These are phyloP conservation scores for Upupa epops DNA, from an alignment of 2,113 vertebrate genomes.

Conservation along the genomic window DNA sequence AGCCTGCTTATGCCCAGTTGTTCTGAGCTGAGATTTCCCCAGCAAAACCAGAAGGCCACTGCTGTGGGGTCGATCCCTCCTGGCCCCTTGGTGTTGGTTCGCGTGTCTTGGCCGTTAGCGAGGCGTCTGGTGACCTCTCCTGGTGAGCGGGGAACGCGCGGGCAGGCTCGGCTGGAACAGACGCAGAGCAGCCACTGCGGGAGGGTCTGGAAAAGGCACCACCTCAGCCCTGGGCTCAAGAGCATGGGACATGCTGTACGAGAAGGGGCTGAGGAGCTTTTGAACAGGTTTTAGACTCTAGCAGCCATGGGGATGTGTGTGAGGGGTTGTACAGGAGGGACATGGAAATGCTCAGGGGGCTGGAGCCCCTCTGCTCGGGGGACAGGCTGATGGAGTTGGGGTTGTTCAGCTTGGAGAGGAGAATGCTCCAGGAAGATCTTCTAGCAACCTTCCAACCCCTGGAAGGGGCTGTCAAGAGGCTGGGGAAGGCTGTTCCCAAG, in stretches of 20 bases:
- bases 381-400: no score
- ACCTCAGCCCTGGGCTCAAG: neutral
- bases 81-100: neutral
- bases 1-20: rapidly evolving
- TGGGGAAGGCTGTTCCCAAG: no score
- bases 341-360: no score
- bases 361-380: no score
- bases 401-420: no score
- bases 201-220: neutral
- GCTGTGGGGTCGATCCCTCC: neutral
- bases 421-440: no score
- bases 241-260: rapidly evolving
- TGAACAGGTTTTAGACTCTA: neutral
- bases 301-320: neutral
- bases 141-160: neutral
- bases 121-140: slow-evolving; percentile 49
- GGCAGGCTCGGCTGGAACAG: rapidly evolving
- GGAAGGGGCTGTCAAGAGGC: no score
- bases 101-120: neutral
- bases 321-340: neutral
- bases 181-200: rapidly evolving
- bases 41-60: neutral
- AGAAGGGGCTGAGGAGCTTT: neutral
- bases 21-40: neutral
- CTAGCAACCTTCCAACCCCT: no score